Conservation (phyloP, 2,113 vertebrate species). For the Riparia riparia region DNA sequence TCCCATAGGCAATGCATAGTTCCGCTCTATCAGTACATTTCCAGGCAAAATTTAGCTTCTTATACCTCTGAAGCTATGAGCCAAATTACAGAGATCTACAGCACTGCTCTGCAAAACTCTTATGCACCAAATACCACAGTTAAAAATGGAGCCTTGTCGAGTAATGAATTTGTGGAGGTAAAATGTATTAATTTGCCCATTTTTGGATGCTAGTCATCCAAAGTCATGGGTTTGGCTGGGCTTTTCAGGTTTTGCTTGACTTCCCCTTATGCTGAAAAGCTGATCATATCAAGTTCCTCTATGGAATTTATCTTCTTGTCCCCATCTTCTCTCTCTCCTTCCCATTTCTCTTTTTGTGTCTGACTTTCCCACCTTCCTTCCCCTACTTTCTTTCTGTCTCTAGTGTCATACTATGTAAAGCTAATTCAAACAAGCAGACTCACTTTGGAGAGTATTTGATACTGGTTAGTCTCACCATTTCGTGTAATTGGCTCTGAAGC, state of each 20-base stretch:
- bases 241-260: not conserved
- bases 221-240: not conserved
- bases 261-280: not conserved
- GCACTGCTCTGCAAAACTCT: not conserved
- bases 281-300: not conserved
- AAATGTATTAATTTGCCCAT: not conserved
- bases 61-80: not conserved
- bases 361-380: not conserved
- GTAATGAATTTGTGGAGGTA: not conserved
- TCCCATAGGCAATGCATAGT: not conserved
- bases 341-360: not conserved
- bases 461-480: not conserved
- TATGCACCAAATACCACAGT: not conserved
- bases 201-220: not conserved
- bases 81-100: not conserved
- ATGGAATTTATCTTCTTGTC: not conserved
- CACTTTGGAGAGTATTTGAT: not conserved
- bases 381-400: not conserved
- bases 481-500: not conserved
- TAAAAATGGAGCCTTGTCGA: not conserved
- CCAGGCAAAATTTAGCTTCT: conserved; percentile 1
- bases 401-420: not conserved
- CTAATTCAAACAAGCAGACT: not conserved
- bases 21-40: conserved; percentile 12
- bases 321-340: not conserved